Evolutionary conservation across 2,888 invertebrate genomes (phyloP), one percentile per base, ranked within the genome.

Genomic region (Luffia ferchaultella): DNA sequence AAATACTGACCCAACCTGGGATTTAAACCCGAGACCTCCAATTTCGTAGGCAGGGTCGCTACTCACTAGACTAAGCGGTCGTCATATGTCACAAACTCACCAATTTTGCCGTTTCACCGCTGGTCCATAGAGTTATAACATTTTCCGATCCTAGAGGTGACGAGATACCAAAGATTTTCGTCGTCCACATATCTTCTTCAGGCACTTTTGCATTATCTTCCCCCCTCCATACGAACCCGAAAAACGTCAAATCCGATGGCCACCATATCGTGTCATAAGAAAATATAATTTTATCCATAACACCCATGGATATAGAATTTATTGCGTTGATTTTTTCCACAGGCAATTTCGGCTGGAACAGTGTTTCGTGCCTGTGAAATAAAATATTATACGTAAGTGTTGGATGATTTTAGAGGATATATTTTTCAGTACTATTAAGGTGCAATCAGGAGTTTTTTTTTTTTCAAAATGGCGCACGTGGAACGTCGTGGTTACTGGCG

Each of bases 221-320:
- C 0, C 45, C 61, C 3, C 59, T 71, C 86, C 87, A 87, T 0
- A 86, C 44, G 16, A 86, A 76, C 52, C 60, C 57, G 45, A 70
- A 64, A 2, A 73, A 70, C 30, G 55, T 53, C n/a, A 56, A 55
- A 18, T 67, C 59, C 3, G 68, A 63, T 0, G 78, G 71, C 91
- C 92, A 92, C 89, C 92, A 92, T 1, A 77, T 72, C 5, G 76
- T 62, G 0, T 87, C 74, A 64, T 90, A 93, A 40, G 84, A 76
- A 0, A 93, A 58, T 47, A 87, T 86, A 18, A 93, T 85, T 73
- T 93, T 93, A 53, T 88, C 85, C 0, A 90, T 88, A 0, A 85
- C 85, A 0, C 92, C 92, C 57, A 89, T 87, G 0, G 87, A 84
- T 45, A 90, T 64, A 16, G 75, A 75, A 65, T 88, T 60, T 46